Base-by-base conservation (phyloP, 2,797 vertebrate genomes). In the Pyrocephalus nanus region DNA sequence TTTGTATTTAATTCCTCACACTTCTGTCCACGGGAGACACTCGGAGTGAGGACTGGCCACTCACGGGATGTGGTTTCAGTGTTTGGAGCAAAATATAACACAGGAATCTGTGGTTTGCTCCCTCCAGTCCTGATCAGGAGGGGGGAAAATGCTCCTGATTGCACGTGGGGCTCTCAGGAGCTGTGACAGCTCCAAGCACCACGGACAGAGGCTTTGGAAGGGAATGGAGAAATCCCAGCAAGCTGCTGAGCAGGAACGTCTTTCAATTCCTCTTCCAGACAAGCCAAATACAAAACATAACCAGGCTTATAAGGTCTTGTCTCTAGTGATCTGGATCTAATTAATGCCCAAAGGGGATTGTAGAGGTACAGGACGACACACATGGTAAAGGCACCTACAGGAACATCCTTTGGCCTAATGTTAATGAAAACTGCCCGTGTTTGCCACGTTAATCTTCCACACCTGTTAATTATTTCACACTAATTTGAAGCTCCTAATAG, bases 391-490 rank as follows among this genome's bases (percentile, higher is more conserved):
- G 34, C 30, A 77, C 57, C 69, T n/a, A 34, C 34, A 67, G 57
- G 34, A 88, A 72, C 1, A 11, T 45, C 67, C 55, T 73, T 75
- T 60, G 0, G 0, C 58, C 43, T 76, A 32, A 73, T n/a, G n/a
- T 62, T 95, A 95, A 91, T 93, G 92, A 86, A 80, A 93, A 86
- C 25, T 10, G n/a, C 30, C 42, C 0, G 0, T 43, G 55, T 62
- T 89, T 4, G 18, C 47, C 72, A 65, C 0, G 6, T 82, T 95
- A 93, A 96, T 92, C 69, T 89, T 86, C 69, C n/a, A 69, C 80
- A n/a, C 87, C 65, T 75, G 83, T 91, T 96, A 94, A 94, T 93
- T 93, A 95, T 86, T 93, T 96, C 91, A 95, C 81, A 91, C 81
- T 88, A 92, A 96, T 97, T 58, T 96, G 86, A 83, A 95, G 73